Evolutionary conservation across 2,797 vertebrate genomes (phyloP).

Genomic region (Lophius americanus): DNA sequence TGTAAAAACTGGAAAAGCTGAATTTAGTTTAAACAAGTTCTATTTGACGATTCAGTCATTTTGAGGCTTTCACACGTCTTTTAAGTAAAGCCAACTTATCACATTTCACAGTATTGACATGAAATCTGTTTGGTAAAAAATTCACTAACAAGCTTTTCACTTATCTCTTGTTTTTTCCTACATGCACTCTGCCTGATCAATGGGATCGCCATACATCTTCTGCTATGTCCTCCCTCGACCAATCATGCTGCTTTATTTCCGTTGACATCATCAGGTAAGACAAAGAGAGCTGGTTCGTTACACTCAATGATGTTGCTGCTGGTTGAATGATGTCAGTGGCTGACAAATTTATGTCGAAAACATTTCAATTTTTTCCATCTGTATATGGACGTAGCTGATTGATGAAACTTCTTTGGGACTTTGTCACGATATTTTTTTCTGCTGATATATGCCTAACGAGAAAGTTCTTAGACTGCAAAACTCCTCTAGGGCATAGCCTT

Average conservation of each 20-base stretch:
- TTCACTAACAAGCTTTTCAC: constrained; percentile 24
- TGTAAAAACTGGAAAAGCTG: too few species aligned
- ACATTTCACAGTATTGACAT: not conserved
- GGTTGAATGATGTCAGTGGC: not conserved
- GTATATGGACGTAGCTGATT: not conserved
- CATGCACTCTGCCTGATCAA: constrained; percentile 19
- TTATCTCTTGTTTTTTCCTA: constrained; percentile 1
- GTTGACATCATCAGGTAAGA: constrained; percentile 63
- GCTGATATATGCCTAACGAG: not conserved
- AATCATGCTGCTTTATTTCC: constrained; percentile 1
- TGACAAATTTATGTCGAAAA: not conserved
- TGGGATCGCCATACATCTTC: not conserved
- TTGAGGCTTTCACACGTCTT: too few species aligned
- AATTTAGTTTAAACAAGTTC: too few species aligned
- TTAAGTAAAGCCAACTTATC: too few species aligned
- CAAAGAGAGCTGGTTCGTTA: not conserved
- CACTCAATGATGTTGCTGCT: not conserved
- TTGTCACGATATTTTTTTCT: not conserved
- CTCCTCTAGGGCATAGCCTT: too few species aligned
- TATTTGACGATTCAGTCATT: too few species aligned
- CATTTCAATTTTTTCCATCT: not conserved
- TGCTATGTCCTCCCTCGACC: not conserved
- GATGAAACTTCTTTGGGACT: not conserved
- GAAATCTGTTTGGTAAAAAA: not conserved
- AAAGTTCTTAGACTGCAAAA: too few species aligned